Conservation (phyloP, 2,888 invertebrate species). For the Eupithecia vulgata region DNA sequence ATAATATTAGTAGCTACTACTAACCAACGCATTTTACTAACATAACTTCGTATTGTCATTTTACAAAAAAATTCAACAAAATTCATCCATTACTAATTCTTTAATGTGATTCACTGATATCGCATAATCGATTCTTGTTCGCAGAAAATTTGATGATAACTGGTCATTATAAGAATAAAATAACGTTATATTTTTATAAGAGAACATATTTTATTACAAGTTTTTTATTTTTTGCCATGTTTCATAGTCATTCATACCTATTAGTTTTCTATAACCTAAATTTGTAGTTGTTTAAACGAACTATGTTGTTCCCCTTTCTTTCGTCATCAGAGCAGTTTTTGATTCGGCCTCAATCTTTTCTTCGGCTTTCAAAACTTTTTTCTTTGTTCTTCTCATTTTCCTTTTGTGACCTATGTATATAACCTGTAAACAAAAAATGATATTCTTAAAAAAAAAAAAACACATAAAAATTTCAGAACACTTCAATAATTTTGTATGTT, state of each 20-base stretch:
- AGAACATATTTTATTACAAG: background rate
- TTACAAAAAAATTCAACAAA: background rate
- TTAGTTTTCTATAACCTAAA: background rate
- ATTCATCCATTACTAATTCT: background rate
- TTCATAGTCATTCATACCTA: background rate
- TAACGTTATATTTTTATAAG: background rate
- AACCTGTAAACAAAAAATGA: slow-evolving; percentile 50
- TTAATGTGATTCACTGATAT: background rate
- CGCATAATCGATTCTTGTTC: background rate
- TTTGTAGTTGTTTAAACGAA: background rate
- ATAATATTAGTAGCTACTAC: background rate
- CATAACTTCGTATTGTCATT: background rate
- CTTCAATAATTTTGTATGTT: background rate
- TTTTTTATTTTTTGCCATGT: background rate
- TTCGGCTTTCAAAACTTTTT: slow-evolving; percentile 60
- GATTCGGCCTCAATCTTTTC: slow-evolving; percentile 43
- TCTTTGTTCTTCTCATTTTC: slow-evolving; percentile 55
- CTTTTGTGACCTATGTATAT: slow-evolving; percentile 66
- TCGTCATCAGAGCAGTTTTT: slow-evolving; percentile 21
- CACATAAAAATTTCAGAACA: background rate
- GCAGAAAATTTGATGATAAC: background rate
- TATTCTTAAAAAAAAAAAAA: background rate
- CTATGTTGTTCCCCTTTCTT: background rate
- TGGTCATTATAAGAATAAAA: background rate
- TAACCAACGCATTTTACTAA: background rate